Base-by-base conservation (phyloP, 2,888 invertebrate species). In the Pherbina coryleti region DNA sequence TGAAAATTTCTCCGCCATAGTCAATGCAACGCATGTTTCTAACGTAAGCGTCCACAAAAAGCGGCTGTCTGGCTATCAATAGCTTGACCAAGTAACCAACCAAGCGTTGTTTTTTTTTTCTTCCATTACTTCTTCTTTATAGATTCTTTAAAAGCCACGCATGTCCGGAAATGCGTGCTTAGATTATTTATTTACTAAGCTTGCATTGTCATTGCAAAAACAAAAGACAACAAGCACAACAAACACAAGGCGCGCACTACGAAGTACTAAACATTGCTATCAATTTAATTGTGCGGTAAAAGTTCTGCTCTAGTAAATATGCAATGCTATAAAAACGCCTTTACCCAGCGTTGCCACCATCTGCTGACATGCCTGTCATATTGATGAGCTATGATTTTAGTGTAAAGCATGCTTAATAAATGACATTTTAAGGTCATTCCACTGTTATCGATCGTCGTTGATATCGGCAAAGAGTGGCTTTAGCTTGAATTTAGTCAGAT, bases 221-320 rank as follows among this genome's bases (percentile, higher is more conserved):
- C 22, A 37, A 22, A 28, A 1, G 0, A 25, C n/a, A n/a, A n/a
- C n/a, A n/a, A n/a, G n/a, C n/a, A n/a, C n/a, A n/a, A 60, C 8
- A 17, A 22, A 19, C 37, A 67, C 3, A 51, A 69, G 2, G 51
- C 22, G 17, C 9, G 17, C 69, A 8, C 31, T 34, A 17, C 31
- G 64, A 34, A 34, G 17, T 22, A 22, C 14, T 19, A 51, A 69
- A 64, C 64, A 31, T 11, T 22, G 67, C 25, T 25, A n/a, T 49
- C 69, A 51, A 51, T 69, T 69, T 17, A 67, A 67, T 49, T 49
- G 67, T 67, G 44, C 69, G 25, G 69, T 49, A 49, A 49, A 44
- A 49, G 49, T 49, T 51, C 19, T 69, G 69, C 28, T 51, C 69
- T 17, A 51, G 51, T 69, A 51, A 49, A 51, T 67, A 22, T 28